phyloP scores from a whole-genome alignment of 2,797 vertebrate genomes.

The Sebastes aleutianus region DNA sequence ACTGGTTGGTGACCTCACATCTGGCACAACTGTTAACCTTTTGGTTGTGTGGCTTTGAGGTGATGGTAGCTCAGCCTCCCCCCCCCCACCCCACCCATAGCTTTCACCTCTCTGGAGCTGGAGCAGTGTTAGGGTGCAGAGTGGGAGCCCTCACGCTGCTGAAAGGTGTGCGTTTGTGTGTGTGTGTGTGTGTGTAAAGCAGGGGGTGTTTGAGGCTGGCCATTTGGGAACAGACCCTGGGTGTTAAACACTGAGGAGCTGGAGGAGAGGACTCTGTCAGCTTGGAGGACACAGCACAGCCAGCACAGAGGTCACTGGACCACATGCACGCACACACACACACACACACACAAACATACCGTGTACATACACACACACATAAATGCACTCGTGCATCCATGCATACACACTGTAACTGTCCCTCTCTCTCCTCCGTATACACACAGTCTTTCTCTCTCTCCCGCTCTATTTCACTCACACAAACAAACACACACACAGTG shows the following conservation, averaged over 20 bases:
- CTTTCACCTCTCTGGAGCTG: slow-evolving; percentile 61
- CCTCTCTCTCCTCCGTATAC: slow-evolving; percentile 3
- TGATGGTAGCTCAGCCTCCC: slow-evolving; percentile 56
- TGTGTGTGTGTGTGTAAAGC: slow-evolving; percentile 45
- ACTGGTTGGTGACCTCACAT: slow-evolving; percentile 68
- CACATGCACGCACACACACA: slow-evolving; percentile 33
- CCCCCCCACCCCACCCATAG: slow-evolving; percentile 14
- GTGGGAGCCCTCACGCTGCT: slow-evolving; percentile 37
- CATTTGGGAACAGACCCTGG: slow-evolving; percentile 68
- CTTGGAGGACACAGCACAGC: slow-evolving; percentile 72
- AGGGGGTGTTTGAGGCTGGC: slow-evolving; percentile 61
- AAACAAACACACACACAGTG: neutral
- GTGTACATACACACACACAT: neutral
- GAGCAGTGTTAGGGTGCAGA: slow-evolving; percentile 59
- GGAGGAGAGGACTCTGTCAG: slow-evolving; percentile 73
- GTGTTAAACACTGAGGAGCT: slow-evolving; percentile 72
- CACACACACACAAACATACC: slow-evolving; percentile 23
- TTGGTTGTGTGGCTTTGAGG: slow-evolving; percentile 66
- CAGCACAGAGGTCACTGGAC: slow-evolving; percentile 68
- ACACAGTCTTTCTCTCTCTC: neutral
- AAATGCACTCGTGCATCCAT: slow-evolving; percentile 40
- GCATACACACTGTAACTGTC: slow-evolving; percentile 48
- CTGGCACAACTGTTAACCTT: slow-evolving; percentile 75
- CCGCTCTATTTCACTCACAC: neutral
- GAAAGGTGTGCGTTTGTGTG: slow-evolving; percentile 1